Evolutionary conservation across 2,797 vertebrate species (phyloP).

Genomic region (Acrocephalus scirpaceus): DNA sequence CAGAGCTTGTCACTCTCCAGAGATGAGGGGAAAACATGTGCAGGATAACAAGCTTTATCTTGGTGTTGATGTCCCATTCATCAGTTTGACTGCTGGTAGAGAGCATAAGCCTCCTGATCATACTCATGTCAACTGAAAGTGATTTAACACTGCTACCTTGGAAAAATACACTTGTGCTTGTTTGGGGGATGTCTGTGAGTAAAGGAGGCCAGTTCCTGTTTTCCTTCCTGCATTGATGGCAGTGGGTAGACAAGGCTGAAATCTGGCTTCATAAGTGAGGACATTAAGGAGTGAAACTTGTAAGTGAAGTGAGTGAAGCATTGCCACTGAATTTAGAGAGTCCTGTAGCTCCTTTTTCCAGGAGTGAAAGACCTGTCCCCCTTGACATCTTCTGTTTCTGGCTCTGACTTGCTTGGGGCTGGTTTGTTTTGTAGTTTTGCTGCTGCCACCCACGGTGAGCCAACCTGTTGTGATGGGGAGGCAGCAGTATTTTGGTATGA

Average conservation of each 20-base stretch:
- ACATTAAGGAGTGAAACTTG: background rate
- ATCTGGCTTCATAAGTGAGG: background rate
- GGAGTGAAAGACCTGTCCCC: background rate
- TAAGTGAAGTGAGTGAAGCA: constrained; percentile 12
- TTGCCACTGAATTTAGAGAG: background rate
- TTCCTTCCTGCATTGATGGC: background rate
- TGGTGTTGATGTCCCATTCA: background rate
- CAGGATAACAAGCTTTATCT: background rate
- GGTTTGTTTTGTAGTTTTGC: background rate
- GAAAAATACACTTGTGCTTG: background rate
- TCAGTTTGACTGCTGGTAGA: background rate
- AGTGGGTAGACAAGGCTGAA: background rate
- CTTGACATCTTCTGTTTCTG: background rate
- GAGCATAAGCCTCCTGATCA: background rate
- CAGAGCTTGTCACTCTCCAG: background rate
- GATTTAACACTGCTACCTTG: constrained; percentile 25
- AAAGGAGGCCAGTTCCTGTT: background rate
- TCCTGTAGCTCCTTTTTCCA: background rate
- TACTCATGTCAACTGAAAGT: background rate
- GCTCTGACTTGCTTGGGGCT: background rate
- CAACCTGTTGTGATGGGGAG: background rate
- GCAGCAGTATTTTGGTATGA: background rate
- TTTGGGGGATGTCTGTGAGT: background rate
- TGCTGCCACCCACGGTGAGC: background rate
- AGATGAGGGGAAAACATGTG: background rate